These are phyloP conservation scores for Macaca mulatta DNA, from an alignment of 2,113 vertebrate species.

Conservation along the genomic window DNA sequence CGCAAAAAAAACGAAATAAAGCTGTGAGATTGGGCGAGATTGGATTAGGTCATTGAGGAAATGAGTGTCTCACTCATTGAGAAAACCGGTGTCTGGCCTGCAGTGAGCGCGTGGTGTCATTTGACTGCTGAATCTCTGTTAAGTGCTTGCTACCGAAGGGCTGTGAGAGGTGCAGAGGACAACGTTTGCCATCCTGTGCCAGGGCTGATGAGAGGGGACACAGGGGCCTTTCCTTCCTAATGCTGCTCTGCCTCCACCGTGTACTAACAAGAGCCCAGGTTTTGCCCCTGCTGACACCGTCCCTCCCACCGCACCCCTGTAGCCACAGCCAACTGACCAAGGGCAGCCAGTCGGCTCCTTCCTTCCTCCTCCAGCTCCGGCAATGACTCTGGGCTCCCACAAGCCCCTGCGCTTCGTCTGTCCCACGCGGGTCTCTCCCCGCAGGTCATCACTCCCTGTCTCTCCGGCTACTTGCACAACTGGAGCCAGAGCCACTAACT, in stretches of 20 bases:
- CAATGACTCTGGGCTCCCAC: background rate
- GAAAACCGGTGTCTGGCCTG: background rate
- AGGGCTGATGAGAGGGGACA: background rate
- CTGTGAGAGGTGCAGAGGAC: background rate
- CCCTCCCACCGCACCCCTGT: accelerated
- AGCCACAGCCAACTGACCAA: background rate
- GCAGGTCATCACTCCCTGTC: background rate
- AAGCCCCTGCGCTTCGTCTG: background rate
- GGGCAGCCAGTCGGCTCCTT: background rate
- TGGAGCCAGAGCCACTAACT: background rate
- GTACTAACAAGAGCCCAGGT: background rate
- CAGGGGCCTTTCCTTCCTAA: background rate
- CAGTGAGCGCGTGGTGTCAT: accelerated
- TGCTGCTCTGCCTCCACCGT: background rate
- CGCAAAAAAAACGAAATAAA: background rate
- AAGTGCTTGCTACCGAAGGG: background rate
- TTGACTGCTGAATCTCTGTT: too few species aligned
- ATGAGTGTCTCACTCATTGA: background rate
- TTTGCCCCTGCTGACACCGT: background rate
- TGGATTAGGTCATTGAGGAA: background rate
- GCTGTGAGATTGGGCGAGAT: background rate
- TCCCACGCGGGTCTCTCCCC: accelerated
- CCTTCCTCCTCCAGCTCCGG: background rate
- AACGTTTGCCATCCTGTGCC: background rate
- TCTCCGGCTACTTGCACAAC: background rate